phyloP scores from a whole-genome alignment of 2,113 vertebrate species.

The Neotragus moschatus region DNA sequence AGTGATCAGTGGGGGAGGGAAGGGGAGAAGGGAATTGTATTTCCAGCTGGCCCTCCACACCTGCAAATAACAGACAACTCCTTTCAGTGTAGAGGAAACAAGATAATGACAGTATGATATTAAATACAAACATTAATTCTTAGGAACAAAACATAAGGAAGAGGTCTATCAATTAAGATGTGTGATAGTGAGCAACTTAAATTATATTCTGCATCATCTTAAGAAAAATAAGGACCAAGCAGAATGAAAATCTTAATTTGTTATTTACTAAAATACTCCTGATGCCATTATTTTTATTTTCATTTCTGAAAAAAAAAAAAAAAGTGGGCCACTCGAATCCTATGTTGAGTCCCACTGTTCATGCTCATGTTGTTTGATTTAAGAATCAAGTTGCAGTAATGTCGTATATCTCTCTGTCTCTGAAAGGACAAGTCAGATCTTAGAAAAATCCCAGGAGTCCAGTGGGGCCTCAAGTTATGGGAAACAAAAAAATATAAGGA shows the following conservation, averaged over 20 bases:
- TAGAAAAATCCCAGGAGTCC: conserved; percentile 10
- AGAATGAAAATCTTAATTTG: conserved; percentile 73
- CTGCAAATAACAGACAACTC: conserved; percentile 79
- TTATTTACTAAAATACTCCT: conserved; percentile 63
- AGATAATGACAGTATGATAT: conserved; percentile 79
- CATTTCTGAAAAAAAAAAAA: conserved; percentile 62
- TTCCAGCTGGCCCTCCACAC: conserved; percentile 77
- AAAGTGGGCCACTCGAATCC: conserved; percentile 39
- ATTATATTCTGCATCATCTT: conserved; percentile 68
- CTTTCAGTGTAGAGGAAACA: conserved; percentile 79
- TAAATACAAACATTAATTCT: conserved; percentile 81
- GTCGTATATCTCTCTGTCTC: neutral
- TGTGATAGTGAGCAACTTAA: conserved; percentile 68
- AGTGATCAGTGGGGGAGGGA: conserved; percentile 69
- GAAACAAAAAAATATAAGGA: conserved; percentile 13
- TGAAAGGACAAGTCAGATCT: conserved; percentile 42
- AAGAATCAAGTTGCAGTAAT: conserved; percentile 57
- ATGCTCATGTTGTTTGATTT: conserved; percentile 32
- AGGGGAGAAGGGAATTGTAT: conserved; percentile 56
- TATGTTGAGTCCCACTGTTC: conserved; percentile 39
- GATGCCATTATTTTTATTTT: conserved; percentile 59
- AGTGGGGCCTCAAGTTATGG: neutral
- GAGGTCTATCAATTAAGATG: conserved; percentile 78
- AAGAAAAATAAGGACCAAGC: conserved; percentile 64
- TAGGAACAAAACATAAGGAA: conserved; percentile 77